These are phyloP conservation scores for Aricia agestis DNA, from an alignment of 1,140 invertebrate genomes.

Conservation along the genomic window DNA sequence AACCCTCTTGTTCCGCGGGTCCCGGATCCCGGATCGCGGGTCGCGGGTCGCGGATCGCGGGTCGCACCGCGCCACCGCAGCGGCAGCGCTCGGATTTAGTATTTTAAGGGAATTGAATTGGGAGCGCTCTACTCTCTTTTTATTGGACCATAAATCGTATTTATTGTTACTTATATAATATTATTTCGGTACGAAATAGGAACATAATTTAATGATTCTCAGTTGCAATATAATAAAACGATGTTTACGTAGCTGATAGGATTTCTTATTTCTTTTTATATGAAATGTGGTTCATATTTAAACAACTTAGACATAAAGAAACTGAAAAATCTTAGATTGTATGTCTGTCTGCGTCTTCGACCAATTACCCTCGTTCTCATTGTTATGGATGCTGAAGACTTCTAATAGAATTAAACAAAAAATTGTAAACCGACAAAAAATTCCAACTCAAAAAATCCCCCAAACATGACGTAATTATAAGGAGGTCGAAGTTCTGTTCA, in stretches of 20 bases:
- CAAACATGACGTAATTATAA: too few relatives aligned
- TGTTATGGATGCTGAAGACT: too few relatives aligned
- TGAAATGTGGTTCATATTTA: background rate
- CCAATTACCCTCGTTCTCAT: too few relatives aligned
- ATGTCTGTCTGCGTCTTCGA: too few relatives aligned
- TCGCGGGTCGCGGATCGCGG: too few relatives aligned
- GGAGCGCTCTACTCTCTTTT: slow-evolving; percentile 40
- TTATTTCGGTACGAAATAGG: slow-evolving; percentile 35
- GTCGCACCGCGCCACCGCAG: background rate
- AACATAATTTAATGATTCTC: slow-evolving; percentile 37
- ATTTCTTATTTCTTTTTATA: slow-evolving; percentile 3
- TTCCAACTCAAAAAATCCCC: too few relatives aligned
- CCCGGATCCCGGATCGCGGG: background rate
- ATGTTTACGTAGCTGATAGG: slow-evolving; percentile 14
- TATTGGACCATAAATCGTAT: slow-evolving; percentile 43
- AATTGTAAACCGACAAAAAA: too few relatives aligned
- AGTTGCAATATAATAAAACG: slow-evolving; percentile 23
- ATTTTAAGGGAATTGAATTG: slow-evolving; percentile 40
- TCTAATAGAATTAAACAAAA: too few relatives aligned
- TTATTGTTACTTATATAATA: slow-evolving; percentile 45
- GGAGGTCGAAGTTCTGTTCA: too few relatives aligned
- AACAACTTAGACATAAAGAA: too few relatives aligned
- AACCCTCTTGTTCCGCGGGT: slow-evolving; percentile 6
- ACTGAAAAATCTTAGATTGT: too few relatives aligned
- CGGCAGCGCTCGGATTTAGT: slow-evolving; percentile 25